These are phyloP conservation scores for Daubentonia madagascariensis DNA, from an alignment of 2,113 vertebrate species.

Conservation along the genomic window DNA sequence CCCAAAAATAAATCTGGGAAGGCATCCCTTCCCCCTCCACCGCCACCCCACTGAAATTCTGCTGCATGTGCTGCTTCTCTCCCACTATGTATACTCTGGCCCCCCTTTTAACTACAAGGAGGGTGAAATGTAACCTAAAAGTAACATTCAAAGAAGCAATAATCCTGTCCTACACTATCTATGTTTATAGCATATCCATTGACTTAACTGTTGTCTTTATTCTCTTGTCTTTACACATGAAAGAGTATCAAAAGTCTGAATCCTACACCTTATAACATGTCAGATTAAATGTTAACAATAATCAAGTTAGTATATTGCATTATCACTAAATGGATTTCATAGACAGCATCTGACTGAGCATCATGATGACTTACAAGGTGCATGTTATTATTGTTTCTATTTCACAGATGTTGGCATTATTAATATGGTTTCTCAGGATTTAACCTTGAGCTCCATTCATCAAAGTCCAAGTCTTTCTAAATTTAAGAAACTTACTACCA, in stretches of 20 bases:
- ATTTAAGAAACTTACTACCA: not conserved
- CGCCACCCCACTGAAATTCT: not conserved
- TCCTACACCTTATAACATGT: not conserved
- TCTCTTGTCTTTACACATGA: not conserved
- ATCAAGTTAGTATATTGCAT: not conserved
- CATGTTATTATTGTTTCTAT: not conserved
- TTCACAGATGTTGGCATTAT: not conserved
- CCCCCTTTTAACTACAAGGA: not conserved
- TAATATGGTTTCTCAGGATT: not conserved
- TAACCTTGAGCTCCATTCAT: not conserved
- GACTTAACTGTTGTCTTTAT: not conserved
- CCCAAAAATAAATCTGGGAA: not conserved
- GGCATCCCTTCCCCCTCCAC: too few relatives aligned
- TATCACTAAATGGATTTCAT: not conserved
- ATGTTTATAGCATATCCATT: not conserved
- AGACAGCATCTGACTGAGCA: not conserved
- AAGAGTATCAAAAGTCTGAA: not conserved
- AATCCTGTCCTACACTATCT: not conserved
- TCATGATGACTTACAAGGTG: not conserved
- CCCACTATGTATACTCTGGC: not conserved
- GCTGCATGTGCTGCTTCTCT: not conserved
- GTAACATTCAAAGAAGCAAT: not conserved
- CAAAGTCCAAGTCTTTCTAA: not conserved
- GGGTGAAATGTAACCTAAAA: not conserved
- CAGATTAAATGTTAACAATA: not conserved